Conservation (phyloP, 2,888 invertebrate species). For the Melanargia galathea region DNA sequence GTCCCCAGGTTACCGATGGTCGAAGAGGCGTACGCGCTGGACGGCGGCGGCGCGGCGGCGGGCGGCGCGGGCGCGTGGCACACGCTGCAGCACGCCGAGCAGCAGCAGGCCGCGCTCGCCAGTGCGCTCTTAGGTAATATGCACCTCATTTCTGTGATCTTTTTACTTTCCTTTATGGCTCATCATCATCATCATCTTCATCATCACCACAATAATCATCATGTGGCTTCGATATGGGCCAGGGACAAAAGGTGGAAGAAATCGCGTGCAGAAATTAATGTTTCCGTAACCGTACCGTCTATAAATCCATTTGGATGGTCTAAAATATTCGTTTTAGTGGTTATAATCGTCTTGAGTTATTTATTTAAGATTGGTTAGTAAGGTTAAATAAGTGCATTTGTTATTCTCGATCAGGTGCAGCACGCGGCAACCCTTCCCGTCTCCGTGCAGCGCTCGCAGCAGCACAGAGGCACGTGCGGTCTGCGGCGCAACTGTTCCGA, state of each 20-base stretch:
- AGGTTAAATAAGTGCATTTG: neutral
- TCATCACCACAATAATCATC: no score
- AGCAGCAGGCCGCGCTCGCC: slow-evolving; percentile 55
- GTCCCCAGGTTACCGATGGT: slow-evolving; percentile 85
- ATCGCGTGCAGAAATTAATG: no score
- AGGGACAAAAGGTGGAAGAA: no score
- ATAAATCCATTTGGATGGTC: no score
- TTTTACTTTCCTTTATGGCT: no score
- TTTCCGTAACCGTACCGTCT: no score
- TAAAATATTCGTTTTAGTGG: no score
- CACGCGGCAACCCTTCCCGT: slow-evolving; percentile 85
- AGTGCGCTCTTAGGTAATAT: slow-evolving; percentile 45
- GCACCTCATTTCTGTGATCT: neutral
- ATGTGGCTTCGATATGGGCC: no score
- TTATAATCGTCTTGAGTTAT: no score
- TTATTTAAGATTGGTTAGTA: no score
- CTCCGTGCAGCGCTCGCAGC: slow-evolving; percentile 89
- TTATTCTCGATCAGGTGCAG: slow-evolving; percentile 57
- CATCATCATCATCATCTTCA: no score
- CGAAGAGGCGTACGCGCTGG: slow-evolving; percentile 80
- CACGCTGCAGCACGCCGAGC: slow-evolving; percentile 78
- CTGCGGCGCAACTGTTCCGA: slow-evolving; percentile 91
- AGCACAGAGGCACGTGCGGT: slow-evolving; percentile 91
- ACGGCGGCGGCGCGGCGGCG: slow-evolving; percentile 52
- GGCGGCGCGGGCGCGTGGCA: slow-evolving; percentile 88